These are phyloP conservation scores for Fragum whitleyi DNA, from an alignment of 2,888 invertebrate species.

Conservation along the genomic window DNA sequence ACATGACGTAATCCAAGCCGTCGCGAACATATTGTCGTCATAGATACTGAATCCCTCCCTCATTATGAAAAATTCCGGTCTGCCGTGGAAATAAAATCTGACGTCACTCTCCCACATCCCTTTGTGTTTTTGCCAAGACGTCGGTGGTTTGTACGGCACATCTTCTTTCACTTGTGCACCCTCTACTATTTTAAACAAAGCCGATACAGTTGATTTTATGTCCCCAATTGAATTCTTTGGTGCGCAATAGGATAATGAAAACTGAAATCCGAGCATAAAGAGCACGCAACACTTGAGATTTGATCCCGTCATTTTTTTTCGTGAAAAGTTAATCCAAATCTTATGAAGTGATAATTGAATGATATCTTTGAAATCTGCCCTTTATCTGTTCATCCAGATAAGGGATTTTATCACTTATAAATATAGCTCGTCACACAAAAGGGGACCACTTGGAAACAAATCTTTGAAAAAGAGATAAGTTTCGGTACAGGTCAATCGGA, in stretches of 20 bases:
- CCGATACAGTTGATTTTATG: slow-evolving; percentile 52
- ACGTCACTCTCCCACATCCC: slow-evolving; percentile 80
- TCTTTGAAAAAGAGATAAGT: too few species aligned
- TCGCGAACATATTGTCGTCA: slow-evolving; percentile 82
- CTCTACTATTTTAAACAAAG: slow-evolving; percentile 61
- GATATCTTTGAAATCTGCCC: not conserved
- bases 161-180: slow-evolving; percentile 66
- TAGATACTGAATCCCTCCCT: slow-evolving; percentile 73
- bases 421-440: too few species aligned
- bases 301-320: not conserved
- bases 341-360: not conserved
- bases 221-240: slow-evolving; percentile 17
- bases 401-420: not conserved
- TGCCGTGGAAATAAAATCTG: slow-evolving; percentile 77
- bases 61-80: slow-evolving; percentile 65
- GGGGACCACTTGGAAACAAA: too few species aligned
- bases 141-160: slow-evolving; percentile 64
- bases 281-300: not conserved
- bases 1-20: slow-evolving; percentile 77
- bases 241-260: not conserved
- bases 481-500: too few species aligned
- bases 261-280: not conserved
- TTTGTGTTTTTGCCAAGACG: slow-evolving; percentile 71
- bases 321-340: not conserved
- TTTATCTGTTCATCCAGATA: not conserved